These are phyloP conservation scores for Leucoraja erinaceus DNA, from an alignment of 2,113 vertebrate species.

Conservation along the genomic window DNA sequence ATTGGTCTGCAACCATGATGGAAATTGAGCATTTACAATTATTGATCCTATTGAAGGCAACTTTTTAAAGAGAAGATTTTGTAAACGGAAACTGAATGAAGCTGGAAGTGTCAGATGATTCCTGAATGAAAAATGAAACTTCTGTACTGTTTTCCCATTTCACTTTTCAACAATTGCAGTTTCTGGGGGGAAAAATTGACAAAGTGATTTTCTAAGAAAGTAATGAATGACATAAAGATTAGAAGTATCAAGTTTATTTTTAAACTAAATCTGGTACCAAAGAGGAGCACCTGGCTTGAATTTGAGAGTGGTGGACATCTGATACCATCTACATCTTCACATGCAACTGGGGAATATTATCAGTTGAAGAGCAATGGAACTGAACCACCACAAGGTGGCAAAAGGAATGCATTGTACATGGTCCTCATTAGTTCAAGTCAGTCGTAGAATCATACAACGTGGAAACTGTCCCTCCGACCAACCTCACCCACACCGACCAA, in stretches of 20 bases:
- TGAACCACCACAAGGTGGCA: background rate
- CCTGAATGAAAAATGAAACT: background rate
- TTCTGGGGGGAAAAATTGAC: background rate
- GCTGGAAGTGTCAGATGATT: background rate
- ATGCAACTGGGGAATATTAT: background rate
- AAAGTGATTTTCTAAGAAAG: background rate
- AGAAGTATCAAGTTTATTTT: slow-evolving; percentile 17
- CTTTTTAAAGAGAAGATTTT: background rate
- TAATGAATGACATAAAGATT: background rate
- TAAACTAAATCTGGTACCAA: slow-evolving; percentile 25
- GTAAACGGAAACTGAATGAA: background rate
- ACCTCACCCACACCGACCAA: too few species aligned
- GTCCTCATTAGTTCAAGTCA: background rate
- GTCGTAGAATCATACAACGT: too few species aligned
- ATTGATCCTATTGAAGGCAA: background rate
- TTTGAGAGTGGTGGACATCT: slow-evolving; percentile 19
- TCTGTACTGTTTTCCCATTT: background rate
- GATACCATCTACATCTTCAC: background rate
- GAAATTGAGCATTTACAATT: background rate
- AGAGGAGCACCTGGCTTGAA: slow-evolving; percentile 14
- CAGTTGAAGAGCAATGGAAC: background rate
- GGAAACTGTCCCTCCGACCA: too few species aligned
- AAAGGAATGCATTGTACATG: background rate
- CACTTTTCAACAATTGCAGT: background rate
- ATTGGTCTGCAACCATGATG: background rate